phyloP scores from a whole-genome alignment of 2,797 vertebrate species.

The Botia kubotai region DNA sequence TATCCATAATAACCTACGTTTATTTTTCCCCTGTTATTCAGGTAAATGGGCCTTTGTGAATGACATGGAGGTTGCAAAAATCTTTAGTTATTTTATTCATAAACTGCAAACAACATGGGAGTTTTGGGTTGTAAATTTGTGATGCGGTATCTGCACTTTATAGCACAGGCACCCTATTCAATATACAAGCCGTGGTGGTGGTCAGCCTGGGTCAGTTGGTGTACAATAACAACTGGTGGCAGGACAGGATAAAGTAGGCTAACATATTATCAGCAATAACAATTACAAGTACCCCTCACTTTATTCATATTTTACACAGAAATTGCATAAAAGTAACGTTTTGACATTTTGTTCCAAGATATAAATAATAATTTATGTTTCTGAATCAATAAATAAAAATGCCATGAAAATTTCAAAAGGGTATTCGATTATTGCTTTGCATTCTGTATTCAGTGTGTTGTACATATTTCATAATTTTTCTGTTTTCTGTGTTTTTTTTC shows the following conservation, averaged over 20 bases:
- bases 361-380: too few relatives aligned
- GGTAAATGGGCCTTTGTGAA: slow-evolving; percentile 5
- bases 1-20: not conserved
- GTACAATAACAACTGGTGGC: not conserved
- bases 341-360: too few relatives aligned
- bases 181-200: not conserved
- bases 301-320: not conserved
- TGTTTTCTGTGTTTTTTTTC: too few relatives aligned
- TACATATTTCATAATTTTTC: too few relatives aligned
- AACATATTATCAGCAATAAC: not conserved
- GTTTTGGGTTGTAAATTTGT: slow-evolving; percentile 14
- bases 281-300: not conserved
- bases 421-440: too few relatives aligned
- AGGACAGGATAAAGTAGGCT: not conserved
- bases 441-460: too few relatives aligned
- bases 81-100: not conserved
- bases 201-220: not conserved
- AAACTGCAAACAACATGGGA: not conserved
- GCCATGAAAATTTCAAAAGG: too few relatives aligned
- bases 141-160: not conserved
- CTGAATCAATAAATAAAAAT: too few relatives aligned
- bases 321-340: not conserved
- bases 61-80: not conserved
- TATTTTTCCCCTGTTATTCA: not conserved
- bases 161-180: not conserved